Percentiles rank a stretch among this genome's conserved stretches.
Evolutionary conservation across 2,888 invertebrate genomes (phyloP).

Genomic region (Pseudococcus longispinus): DNA sequence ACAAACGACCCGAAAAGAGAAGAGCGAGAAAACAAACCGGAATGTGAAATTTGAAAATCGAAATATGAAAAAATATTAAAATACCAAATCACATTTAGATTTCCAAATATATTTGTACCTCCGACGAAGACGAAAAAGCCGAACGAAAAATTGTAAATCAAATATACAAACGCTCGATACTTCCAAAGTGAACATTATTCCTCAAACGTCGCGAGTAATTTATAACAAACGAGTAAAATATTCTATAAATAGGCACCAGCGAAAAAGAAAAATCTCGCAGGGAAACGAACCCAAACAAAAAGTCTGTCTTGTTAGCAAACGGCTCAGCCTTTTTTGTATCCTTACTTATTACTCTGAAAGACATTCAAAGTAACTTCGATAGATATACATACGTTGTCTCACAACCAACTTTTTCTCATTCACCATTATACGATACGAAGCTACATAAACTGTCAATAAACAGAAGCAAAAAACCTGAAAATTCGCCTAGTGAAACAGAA

Average conservation of each 20-base stretch:
- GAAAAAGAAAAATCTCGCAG: background rate
- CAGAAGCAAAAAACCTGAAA: background rate
- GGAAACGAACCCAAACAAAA: too few species aligned
- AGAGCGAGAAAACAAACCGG: background rate
- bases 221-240: background rate
- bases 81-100: background rate
- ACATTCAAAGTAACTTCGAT: too few species aligned
- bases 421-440: background rate
- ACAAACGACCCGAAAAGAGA: background rate
- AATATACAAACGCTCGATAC: background rate
- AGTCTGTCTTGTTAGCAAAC: too few species aligned
- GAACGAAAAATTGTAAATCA: background rate
- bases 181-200: background rate
- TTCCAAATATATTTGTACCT: too few species aligned
- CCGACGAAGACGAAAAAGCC: background rate
- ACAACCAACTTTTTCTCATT: background rate
- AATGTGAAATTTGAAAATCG: background rate
- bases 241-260: background rate
- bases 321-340: background rate
- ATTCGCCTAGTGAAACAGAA: background rate
- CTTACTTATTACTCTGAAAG: background rate
- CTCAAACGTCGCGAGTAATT: background rate
- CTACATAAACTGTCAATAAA: background rate
- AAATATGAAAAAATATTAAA: background rate
- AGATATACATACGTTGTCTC: background rate